Percentiles rank a stretch among this genome's conserved stretches.
These are phyloP conservation scores for Pyrocephalus nanus DNA, from an alignment of 2,797 vertebrate genomes.

Conservation along the genomic window DNA sequence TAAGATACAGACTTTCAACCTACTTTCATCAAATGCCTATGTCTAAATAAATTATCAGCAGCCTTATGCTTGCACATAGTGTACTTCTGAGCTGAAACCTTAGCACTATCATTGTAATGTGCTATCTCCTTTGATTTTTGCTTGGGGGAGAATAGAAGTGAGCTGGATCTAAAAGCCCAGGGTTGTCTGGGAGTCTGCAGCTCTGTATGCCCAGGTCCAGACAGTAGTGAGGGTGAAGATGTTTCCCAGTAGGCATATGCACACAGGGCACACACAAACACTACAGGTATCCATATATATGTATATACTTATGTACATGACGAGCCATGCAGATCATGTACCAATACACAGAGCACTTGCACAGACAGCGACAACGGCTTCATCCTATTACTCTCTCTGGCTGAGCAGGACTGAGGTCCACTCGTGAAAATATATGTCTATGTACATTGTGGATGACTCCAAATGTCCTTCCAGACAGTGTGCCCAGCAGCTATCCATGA, in stretches of 20 bases:
- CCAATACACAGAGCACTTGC: not conserved
- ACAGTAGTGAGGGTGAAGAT: not conserved
- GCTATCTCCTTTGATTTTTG: not conserved
- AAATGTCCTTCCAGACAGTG: too few species aligned
- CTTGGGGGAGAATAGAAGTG: not conserved
- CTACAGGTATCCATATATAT: not conserved
- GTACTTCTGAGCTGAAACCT: not conserved
- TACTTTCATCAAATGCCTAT: not conserved
- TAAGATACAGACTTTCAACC: not conserved
- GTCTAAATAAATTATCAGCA: not conserved
- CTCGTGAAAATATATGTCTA: not conserved
- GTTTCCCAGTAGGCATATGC: not conserved
- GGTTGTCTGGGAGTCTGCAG: not conserved
- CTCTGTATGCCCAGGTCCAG: fast-evolving
- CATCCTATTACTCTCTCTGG: not conserved
- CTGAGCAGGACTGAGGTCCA: not conserved
- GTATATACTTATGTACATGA: not conserved
- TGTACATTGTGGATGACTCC: not conserved
- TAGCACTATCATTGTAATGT: not conserved
- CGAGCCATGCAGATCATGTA: fast-evolving
- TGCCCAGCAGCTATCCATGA: not conserved
- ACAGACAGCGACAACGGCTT: not conserved
- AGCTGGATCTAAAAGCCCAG: not conserved
- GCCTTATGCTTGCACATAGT: not conserved
- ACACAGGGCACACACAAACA: not conserved